Base-by-base conservation (phyloP, 2,888 invertebrate genomes). In the Perizoma affinitatum region DNA sequence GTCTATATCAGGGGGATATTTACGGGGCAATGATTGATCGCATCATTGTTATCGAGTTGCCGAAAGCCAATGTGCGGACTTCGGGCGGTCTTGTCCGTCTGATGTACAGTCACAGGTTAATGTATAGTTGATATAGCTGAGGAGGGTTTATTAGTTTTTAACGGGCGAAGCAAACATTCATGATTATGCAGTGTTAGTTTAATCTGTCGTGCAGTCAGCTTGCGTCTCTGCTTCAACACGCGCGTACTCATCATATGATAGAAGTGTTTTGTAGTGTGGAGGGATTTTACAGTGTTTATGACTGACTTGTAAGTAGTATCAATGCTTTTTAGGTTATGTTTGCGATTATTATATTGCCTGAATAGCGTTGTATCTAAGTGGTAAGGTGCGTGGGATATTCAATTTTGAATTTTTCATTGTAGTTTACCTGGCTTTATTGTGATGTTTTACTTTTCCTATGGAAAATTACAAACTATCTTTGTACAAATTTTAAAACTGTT, bases 1-100 rank as follows among this genome's bases (percentile, higher is more conserved):
- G 86, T 70, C 76, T 80, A 69, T 78, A 73, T 89, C 88, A 86
- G 74, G 61, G n/a, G 76, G 83, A 84, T 88, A 85, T 88, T 88
- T 86, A 89, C 74, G 83, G 70, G 72, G 66, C 66, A 78, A 75
- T 86, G 89, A 90, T 89, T 88, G 84, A 91, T 87, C 66, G 80
- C 79, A 79, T 76, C 79, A 89, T 90, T 90, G 88, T 90, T 82
- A 72, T 66, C 55, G 61, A 65, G 67, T 67, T 59, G 64, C 65
- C 67, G 53, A 54, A 63, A 66, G 63, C 46, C 33, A 11, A 36
- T 45, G 35, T 40, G 50, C 45, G 43, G 41, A 47, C 35, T 67
- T 61, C 51, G 51, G 54, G 49, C 47, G 33, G 52, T 49, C 54
- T 47, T 44, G 52, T 46, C 48, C 45, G 48, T 45, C 53, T 58